phyloP scores from a whole-genome alignment of 2,888 invertebrate species.

The Spodoptera picta region DNA sequence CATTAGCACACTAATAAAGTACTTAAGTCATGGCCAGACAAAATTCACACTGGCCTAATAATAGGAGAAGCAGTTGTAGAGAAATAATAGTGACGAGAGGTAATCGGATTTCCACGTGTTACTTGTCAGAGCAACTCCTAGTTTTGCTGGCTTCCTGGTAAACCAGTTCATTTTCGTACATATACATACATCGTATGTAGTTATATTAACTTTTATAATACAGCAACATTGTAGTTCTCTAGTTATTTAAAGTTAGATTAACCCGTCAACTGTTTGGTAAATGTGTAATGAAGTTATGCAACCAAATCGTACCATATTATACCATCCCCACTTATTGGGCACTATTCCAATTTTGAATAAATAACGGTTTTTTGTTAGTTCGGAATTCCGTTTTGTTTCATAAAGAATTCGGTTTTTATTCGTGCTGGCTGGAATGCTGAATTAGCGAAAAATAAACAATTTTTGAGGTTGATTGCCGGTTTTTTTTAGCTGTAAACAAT shows the following conservation, averaged over 20 bases:
- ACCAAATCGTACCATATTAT: slow-evolving; percentile 19
- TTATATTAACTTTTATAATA: slow-evolving; percentile 15
- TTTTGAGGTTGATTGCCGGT: background rate
- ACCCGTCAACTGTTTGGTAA: slow-evolving; percentile 28
- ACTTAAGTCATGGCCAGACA: no score
- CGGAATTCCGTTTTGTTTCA: background rate
- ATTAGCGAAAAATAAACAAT: background rate
- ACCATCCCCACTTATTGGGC: slow-evolving; percentile 25
- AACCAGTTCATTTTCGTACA: slow-evolving; percentile 10
- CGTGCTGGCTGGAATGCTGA: background rate
- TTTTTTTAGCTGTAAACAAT: no score
- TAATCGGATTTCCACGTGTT: slow-evolving; percentile 5
- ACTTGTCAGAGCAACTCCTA: background rate
- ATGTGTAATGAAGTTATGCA: slow-evolving; percentile 19
- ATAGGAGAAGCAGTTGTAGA: no score
- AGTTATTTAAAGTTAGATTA: slow-evolving; percentile 35
- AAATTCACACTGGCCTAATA: no score
- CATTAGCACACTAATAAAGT: no score
- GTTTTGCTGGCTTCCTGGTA: background rate
- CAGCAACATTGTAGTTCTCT: slow-evolving; percentile 8
- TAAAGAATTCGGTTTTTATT: slow-evolving; percentile 3
- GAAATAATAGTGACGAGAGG: background rate
- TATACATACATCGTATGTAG: background rate
- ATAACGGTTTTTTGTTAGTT: slow-evolving; percentile 1
- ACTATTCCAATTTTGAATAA: slow-evolving; percentile 28